A percentile compares a stretch with the other conserved stretches of the same genome.
These are phyloP conservation scores for Drosophila testacea DNA, from an alignment of 2,888 invertebrate genomes.

Conservation along the genomic window DNA sequence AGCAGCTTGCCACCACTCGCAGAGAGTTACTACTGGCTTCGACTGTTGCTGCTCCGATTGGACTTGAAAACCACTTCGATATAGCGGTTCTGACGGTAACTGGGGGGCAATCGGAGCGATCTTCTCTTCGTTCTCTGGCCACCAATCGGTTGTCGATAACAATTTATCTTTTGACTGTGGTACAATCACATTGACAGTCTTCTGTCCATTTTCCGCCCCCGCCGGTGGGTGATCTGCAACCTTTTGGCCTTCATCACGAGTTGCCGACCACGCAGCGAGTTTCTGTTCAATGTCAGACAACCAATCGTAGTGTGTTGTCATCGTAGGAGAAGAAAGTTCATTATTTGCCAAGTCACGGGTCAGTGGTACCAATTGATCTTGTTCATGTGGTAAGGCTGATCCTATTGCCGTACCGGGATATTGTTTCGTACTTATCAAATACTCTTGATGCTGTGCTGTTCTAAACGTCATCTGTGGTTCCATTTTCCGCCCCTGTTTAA, in stretches of 20 bases:
- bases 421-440: neutral
- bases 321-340: neutral
- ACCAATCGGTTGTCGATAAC: neutral
- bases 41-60: neutral
- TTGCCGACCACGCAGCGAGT: neutral
- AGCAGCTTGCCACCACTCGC: slow-evolving; percentile 38
- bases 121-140: slow-evolving; percentile 1
- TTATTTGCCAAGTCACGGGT: neutral
- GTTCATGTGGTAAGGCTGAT: neutral
- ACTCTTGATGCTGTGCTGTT: neutral
- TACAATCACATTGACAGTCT: neutral
- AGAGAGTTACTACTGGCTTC: neutral
- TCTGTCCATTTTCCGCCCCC: neutral
- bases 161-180: neutral
- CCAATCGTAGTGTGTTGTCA: neutral
- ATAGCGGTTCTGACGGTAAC: neutral
- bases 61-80: neutral
- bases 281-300: neutral
- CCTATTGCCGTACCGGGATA: neutral
- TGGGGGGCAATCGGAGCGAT: neutral
- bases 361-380: neutral
- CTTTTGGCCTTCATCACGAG: neutral
- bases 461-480: neutral
- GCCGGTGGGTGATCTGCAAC: neutral
- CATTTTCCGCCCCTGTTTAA: neutral